Evolutionary conservation across 2,797 vertebrate genomes (phyloP).

Genomic region (Neomorphus geoffroyi): DNA sequence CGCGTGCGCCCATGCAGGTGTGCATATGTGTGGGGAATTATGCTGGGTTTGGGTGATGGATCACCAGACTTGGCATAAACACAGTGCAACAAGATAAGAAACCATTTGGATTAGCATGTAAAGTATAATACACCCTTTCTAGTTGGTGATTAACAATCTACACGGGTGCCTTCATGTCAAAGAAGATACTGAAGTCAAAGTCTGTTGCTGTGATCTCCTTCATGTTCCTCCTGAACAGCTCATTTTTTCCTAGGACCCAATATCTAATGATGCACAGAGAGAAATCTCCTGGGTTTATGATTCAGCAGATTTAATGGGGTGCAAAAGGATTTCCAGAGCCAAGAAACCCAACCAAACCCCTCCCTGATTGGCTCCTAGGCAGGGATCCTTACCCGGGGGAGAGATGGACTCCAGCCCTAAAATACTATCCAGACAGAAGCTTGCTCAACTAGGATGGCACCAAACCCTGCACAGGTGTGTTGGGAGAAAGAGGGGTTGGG

Average conservation of each 20-base stretch:
- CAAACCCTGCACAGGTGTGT: background rate
- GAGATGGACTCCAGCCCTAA: background rate
- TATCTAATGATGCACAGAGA: background rate
- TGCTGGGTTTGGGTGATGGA: background rate
- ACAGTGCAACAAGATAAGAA: conserved; percentile 35
- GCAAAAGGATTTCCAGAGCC: background rate
- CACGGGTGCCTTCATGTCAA: background rate
- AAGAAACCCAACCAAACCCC: background rate
- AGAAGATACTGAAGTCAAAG: background rate
- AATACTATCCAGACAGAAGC: background rate
- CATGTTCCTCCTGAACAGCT: background rate
- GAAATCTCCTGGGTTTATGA: background rate
- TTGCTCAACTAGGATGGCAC: fast-evolving
- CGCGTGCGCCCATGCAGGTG: conserved; percentile 23
- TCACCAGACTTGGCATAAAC: conserved; percentile 29
- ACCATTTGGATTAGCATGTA: conserved; percentile 38
- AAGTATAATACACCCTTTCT: conserved; percentile 1
- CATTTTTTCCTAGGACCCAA: background rate
- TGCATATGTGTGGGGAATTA: conserved; percentile 12
- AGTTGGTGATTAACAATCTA: background rate
- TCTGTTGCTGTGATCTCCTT: background rate
- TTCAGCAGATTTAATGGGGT: background rate
- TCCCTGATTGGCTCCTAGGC: background rate
- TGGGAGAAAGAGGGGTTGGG: background rate
- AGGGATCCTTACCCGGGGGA: background rate